A percentile compares a stretch with the other conserved stretches of the same genome.
These are phyloP conservation scores for Xenopus laevis DNA, from an alignment of 2,113 vertebrate genomes.

Conservation along the genomic window DNA sequence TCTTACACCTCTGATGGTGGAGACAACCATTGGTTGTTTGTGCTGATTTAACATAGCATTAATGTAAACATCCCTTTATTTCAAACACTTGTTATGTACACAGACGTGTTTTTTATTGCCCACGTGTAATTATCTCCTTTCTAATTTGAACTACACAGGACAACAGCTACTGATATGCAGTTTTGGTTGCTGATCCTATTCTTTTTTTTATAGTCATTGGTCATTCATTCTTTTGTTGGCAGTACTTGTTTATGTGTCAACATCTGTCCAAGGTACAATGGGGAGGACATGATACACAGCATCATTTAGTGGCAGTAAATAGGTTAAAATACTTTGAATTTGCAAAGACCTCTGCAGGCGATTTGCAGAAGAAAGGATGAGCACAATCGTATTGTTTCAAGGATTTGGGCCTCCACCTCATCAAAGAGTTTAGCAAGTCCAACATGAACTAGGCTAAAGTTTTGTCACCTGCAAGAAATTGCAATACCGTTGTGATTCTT, in stretches of 20 bases:
- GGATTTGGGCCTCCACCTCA: too few species aligned
- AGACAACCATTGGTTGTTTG: too few species aligned
- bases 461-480: too few species aligned
- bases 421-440: too few species aligned
- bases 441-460: too few species aligned
- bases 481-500: too few species aligned
- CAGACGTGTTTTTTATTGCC: neutral
- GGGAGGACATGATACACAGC: neutral
- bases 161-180: conserved; percentile 8
- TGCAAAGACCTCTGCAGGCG: neutral
- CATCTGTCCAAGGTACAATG: conserved; percentile 2
- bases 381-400: neutral
- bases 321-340: neutral
- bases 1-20: too few species aligned
- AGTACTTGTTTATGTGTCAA: conserved; percentile 3
- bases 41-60: neutral
- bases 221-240: conserved; percentile 9
- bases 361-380: neutral
- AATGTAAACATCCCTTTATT: conserved; percentile 6
- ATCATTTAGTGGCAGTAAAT: conserved; percentile 1
- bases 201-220: neutral
- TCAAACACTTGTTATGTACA: conserved; percentile 9
- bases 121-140: conserved; percentile 15
- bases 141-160: conserved; percentile 2
- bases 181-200: neutral